Base-by-base conservation (phyloP, 2,113 vertebrate genomes). In the Dicrurus megarhynchus region DNA sequence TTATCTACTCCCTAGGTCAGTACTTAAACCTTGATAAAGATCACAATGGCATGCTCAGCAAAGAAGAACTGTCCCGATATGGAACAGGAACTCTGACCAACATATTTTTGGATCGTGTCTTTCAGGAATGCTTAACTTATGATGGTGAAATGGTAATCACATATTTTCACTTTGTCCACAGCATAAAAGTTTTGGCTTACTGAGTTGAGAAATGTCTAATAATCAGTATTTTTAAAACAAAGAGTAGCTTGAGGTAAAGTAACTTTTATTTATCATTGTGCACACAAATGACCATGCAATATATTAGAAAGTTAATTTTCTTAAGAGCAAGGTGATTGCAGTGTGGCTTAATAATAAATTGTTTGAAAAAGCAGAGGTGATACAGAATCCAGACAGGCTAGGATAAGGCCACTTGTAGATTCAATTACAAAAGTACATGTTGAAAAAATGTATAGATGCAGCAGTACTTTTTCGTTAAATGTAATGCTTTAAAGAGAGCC, bases 1-100 rank as follows among this genome's bases (percentile, higher is more conserved):
- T 4, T 94, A 4, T 87, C 75, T 79, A 21, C 70, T 86, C 41
- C 46, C 35, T 95, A 99, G 99, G 99, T 78, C 99, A 99, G 94
- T 99, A 99, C 90, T 98, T 99, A 87, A 99, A 99, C 97, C 98
- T 99, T 52, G 99, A 99, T 93, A 99, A 99, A 77, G 99, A 99
- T 95, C 99, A 99, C 97, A 99, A 99, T 44, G 99, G 99, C 69
- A 99, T 99, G 99, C 98, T 99, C 94, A 99, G 99, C 98, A 99
- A 99, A 96, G 99, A 99, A 96, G 99, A 99, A 57, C 98, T 99
- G 41, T 99, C 99, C 33, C 99, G 99, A 2, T 99, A 99, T 14
- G 99, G 99, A 95, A 99, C 99, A 49, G 99, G 99, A 21, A 99
- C 99, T 11, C 98, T 99, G 83, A 99, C 99, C 80, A 98, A 98